Conservation (phyloP, 2,113 vertebrate species). For the Tragelaphus imberbis region DNA sequence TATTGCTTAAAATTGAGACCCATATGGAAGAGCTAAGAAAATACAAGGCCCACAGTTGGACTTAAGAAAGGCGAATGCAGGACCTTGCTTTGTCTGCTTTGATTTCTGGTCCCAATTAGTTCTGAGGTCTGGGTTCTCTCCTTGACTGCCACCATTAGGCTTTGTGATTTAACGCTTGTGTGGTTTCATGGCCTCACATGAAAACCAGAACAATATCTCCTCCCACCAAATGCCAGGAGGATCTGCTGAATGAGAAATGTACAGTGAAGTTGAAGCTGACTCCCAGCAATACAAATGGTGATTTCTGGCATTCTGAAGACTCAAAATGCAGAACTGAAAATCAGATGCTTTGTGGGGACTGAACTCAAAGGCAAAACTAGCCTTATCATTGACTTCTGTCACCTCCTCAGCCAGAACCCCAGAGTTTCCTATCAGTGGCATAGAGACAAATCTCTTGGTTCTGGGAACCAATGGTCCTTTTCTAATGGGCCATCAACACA, state of each 20-base stretch:
- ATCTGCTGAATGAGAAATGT: neutral
- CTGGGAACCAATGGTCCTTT: slow-evolving; percentile 26
- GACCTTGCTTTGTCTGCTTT: neutral
- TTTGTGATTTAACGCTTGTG: slow-evolving; percentile 49
- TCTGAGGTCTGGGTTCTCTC: slow-evolving; percentile 7
- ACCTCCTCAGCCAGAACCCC: neutral
- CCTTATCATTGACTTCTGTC: neutral
- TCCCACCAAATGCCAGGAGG: neutral
- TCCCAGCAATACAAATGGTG: neutral
- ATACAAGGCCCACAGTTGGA: neutral
- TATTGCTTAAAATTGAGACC: neutral
- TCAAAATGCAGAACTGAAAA: neutral
- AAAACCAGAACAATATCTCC: slow-evolving; percentile 16
- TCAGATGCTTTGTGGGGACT: neutral
- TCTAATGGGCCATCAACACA: slow-evolving; percentile 32
- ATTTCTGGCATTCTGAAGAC: slow-evolving; percentile 12
- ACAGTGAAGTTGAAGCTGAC: neutral
- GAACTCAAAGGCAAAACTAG: slow-evolving; percentile 15
- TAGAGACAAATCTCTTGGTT: slow-evolving; percentile 43
- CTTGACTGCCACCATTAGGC: neutral
- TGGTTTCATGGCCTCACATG: neutral
- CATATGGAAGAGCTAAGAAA: neutral
- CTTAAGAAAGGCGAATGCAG: neutral
- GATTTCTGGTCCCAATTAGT: neutral
- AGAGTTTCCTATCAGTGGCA: neutral